Evolutionary conservation across 2,797 vertebrate genomes (phyloP).

Genomic region (Macropodus opercularis): DNA sequence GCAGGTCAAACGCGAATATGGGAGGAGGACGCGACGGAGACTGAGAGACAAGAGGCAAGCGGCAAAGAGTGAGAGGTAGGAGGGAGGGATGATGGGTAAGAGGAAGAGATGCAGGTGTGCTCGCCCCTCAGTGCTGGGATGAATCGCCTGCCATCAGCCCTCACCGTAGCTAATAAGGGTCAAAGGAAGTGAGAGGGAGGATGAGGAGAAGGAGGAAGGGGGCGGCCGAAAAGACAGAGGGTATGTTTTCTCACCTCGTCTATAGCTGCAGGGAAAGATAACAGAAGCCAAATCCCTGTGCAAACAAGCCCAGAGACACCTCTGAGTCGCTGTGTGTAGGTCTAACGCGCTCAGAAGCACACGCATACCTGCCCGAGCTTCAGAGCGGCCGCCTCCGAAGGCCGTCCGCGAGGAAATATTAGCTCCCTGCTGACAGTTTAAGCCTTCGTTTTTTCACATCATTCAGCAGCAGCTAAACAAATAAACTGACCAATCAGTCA

Average conservation of each 20-base stretch:
- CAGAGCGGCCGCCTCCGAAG: slow-evolving; percentile 40
- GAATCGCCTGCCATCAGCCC: slow-evolving; percentile 68
- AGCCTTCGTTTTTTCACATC: slow-evolving; percentile 66
- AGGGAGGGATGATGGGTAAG: slow-evolving; percentile 1
- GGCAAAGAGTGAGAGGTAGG: slow-evolving; percentile 52
- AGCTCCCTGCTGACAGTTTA: slow-evolving; percentile 66
- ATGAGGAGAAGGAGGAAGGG: slow-evolving; percentile 10
- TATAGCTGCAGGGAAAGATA: slow-evolving; percentile 75
- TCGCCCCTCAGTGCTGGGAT: slow-evolving; percentile 45
- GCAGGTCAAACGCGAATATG: slow-evolving; percentile 71
- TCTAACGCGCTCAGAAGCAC: slow-evolving; percentile 21
- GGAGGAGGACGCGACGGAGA: slow-evolving; percentile 28
- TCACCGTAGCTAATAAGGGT: slow-evolving; percentile 71
- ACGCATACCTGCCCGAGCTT: slow-evolving; percentile 40
- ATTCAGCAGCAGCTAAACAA: slow-evolving; percentile 65
- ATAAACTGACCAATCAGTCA: slow-evolving; percentile 62
- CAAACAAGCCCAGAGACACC: slow-evolving; percentile 77
- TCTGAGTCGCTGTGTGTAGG: slow-evolving; percentile 29
- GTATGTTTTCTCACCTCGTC: slow-evolving; percentile 68
- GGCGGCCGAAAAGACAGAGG: slow-evolving; percentile 52
- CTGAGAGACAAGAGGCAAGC: slow-evolving; percentile 26
- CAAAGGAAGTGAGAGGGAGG: slow-evolving; percentile 61
- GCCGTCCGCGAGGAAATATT: slow-evolving; percentile 55
- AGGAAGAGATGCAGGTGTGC: slow-evolving; percentile 72
- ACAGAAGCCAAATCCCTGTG: slow-evolving; percentile 72